Percentiles rank a stretch among this genome's conserved stretches.
These are phyloP conservation scores for Drosophila aff. DNA, from an alignment of 1,140 invertebrate genomes.

Conservation along the genomic window DNA sequence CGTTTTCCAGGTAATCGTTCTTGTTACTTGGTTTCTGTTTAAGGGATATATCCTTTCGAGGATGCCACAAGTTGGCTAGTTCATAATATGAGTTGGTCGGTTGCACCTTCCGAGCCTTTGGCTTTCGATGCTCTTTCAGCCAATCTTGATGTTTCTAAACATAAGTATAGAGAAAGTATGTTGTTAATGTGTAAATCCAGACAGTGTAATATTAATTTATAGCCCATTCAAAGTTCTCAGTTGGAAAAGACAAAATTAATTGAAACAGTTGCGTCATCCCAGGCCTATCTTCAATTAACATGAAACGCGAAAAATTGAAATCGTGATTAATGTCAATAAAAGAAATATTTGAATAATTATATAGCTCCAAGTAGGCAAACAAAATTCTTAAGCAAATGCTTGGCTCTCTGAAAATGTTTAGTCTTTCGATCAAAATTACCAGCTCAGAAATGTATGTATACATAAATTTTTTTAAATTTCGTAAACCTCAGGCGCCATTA, in stretches of 20 bases:
- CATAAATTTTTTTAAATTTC: not conserved
- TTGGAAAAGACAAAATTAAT: conserved; percentile 2
- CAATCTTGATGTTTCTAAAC: conserved; percentile 82
- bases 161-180: not conserved
- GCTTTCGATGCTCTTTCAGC: conserved; percentile 65
- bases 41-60: conserved; percentile 40
- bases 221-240: not conserved
- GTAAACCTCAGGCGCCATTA: not conserved
- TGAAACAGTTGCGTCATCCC: conserved; percentile 8
- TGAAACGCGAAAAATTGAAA: conserved; percentile 19
- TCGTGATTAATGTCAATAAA: conserved; percentile 21
- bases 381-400: conserved; percentile 7
- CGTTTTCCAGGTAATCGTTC: conserved; percentile 75
- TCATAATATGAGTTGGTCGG: conserved; percentile 59
- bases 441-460: not conserved
- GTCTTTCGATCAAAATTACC: not conserved
- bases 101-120: conserved; percentile 38
- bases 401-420: not conserved
- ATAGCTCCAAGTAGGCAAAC: not conserved
- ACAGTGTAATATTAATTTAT: not conserved
- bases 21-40: conserved; percentile 59
- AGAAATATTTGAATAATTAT: conserved; percentile 19
- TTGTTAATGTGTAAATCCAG: conserved; percentile 8
- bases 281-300: conserved; percentile 16
- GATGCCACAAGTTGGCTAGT: conserved; percentile 68